These are phyloP conservation scores for Ochropleura plecta DNA, from an alignment of 2,888 invertebrate genomes.

Conservation along the genomic window DNA sequence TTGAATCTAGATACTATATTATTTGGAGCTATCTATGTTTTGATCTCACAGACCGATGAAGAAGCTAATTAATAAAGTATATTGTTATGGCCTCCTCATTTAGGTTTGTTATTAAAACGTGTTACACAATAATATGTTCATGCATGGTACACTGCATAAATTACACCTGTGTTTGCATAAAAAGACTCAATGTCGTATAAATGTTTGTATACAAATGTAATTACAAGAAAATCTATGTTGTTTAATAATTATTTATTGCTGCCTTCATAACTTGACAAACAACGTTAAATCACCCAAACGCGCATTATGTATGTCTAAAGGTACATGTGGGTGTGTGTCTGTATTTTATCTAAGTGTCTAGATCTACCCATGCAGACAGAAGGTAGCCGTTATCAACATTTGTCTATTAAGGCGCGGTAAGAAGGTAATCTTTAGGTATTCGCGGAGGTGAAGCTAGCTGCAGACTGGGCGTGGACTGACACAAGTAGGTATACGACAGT, in stretches of 20 bases:
- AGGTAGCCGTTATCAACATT: slow-evolving; percentile 8
- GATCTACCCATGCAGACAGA: neutral
- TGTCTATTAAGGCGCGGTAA: neutral
- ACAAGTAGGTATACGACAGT: too few species aligned
- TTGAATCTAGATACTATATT: slow-evolving; percentile 35
- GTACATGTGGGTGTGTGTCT: slow-evolving; percentile 5
- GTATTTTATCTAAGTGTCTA: neutral
- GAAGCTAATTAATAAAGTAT: slow-evolving; percentile 1
- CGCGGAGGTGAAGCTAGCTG: too few species aligned
- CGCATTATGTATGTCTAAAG: too few species aligned
- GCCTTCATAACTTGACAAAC: neutral
- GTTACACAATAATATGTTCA: slow-evolving; percentile 20
- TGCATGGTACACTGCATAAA: slow-evolving; percentile 5
- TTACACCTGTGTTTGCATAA: slow-evolving; percentile 26
- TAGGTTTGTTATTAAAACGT: slow-evolving; percentile 8
- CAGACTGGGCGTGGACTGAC: too few species aligned
- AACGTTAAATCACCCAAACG: neutral
- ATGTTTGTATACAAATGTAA: slow-evolving; percentile 33
- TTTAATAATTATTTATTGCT: slow-evolving; percentile 17
- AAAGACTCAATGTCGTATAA: slow-evolving; percentile 22
- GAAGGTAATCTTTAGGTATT: too few species aligned
- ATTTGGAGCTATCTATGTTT: slow-evolving; percentile 19
- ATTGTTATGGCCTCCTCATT: slow-evolving; percentile 1
- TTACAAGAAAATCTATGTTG: slow-evolving; percentile 16
- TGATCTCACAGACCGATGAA: slow-evolving; percentile 1